Percentiles rank a stretch among this genome's conserved stretches.
Evolutionary conservation across 2,888 invertebrate genomes (phyloP).

Genomic region (Mesoligia furuncula): DNA sequence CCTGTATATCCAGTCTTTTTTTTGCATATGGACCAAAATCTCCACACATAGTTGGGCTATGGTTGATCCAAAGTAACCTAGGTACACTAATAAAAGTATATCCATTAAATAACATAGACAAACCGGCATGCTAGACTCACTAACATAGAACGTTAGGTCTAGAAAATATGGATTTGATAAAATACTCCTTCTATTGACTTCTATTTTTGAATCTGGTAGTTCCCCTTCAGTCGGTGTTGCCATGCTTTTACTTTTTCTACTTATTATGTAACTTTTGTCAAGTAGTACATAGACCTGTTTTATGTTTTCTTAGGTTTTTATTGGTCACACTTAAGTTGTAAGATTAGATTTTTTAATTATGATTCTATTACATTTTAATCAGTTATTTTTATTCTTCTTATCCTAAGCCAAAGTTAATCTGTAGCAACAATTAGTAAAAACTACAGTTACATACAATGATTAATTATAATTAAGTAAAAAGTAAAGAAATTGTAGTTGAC

Average conservation of each 20-base stretch:
- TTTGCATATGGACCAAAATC: conserved; percentile 76
- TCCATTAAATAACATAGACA: conserved; percentile 73
- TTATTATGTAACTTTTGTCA: conserved; percentile 54
- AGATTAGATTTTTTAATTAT: conserved; percentile 1
- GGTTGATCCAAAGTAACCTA: conserved; percentile 79
- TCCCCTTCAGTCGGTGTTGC: conserved; percentile 81
- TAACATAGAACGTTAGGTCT: conserved; percentile 82
- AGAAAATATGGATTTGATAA: conserved; percentile 71
- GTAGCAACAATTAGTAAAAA: not conserved
- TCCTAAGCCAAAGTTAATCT: conserved; percentile 1
- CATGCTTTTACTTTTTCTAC: conserved; percentile 69
- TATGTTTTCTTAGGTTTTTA: conserved; percentile 9
- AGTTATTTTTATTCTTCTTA: not conserved
- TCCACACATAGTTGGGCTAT: conserved; percentile 83
- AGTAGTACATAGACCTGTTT: conserved; percentile 8
- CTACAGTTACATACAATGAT: not conserved
- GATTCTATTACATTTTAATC: not conserved
- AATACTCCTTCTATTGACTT: conserved; percentile 67
- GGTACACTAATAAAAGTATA: conserved; percentile 70
- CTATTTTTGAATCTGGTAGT: conserved; percentile 77
- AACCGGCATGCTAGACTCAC: conserved; percentile 88
- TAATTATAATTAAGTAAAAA: not conserved
- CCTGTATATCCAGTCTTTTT: conserved; percentile 24
- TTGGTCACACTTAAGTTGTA: conserved; percentile 32
- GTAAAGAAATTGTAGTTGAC: not conserved